A percentile compares a stretch with the other conserved stretches of the same genome.
phyloP scores from a whole-genome alignment of 37 sponge, comb jelly and placozoan species.

The Corticium candelabrum region DNA sequence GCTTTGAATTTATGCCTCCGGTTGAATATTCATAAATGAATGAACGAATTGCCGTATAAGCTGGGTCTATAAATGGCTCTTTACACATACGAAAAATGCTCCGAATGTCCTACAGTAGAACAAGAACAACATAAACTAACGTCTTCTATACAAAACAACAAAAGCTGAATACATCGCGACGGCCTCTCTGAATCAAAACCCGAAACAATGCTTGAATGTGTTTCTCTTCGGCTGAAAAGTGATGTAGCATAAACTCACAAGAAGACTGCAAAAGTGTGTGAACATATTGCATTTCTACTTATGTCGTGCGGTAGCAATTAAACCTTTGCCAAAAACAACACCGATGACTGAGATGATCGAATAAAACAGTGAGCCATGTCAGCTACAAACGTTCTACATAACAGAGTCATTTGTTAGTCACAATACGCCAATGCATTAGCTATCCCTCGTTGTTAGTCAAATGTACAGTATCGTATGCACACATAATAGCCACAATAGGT shows the following conservation, averaged over 20 bases:
- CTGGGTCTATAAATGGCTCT: slow-evolving; percentile 13
- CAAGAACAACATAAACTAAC: background rate
- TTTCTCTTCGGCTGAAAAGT: background rate
- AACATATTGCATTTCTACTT: background rate
- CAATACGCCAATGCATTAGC: background rate
- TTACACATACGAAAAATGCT: slow-evolving; percentile 37
- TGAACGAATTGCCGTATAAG: too few relatives aligned
- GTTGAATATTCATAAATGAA: slow-evolving; percentile 32
- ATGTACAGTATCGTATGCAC: too few relatives aligned
- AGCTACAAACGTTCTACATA: background rate
- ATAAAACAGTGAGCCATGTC: background rate
- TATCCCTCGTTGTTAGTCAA: too few relatives aligned
- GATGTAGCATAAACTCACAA: background rate
- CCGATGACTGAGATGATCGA: background rate
- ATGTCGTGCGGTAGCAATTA: background rate
- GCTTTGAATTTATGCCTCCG: slow-evolving; percentile 29
- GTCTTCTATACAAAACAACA: background rate
- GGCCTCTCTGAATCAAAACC: background rate
- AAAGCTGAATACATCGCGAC: background rate
- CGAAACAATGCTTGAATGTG: background rate
- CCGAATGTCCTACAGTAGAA: slow-evolving; percentile 39
- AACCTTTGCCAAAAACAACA: background rate
- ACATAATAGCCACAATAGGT: too few relatives aligned
- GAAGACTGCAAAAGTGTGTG: background rate
- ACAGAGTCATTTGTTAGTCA: too few relatives aligned